phyloP scores from a whole-genome alignment of 2,888 invertebrate species.

The Mesorhabditis belari region DNA sequence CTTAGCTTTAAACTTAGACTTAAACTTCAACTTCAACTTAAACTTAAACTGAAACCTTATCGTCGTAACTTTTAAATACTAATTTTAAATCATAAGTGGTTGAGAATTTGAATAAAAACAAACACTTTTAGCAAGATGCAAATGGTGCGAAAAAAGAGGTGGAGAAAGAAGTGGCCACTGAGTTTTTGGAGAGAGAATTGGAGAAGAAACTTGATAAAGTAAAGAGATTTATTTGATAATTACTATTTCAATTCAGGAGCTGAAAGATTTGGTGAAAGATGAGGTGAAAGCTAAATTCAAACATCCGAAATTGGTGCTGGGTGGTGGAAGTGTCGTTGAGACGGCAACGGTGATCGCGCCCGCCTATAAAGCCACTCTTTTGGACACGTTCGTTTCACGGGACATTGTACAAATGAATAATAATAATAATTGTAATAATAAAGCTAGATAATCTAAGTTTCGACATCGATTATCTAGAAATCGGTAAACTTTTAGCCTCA shows the following conservation, averaged over 20 bases:
- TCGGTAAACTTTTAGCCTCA: conserved; percentile 18
- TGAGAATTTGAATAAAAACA: no score
- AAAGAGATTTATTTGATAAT: not conserved
- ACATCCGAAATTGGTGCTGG: not conserved
- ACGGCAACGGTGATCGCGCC: not conserved
- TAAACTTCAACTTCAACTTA: no score
- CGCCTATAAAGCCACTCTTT: not conserved
- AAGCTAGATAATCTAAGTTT: no score
- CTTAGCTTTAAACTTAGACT: no score
- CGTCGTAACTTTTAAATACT: no score
- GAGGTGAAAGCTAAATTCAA: not conserved
- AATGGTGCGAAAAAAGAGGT: not conserved
- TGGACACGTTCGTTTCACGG: not conserved
- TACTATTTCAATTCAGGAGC: not conserved
- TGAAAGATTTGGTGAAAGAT: not conserved
- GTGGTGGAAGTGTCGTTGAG: not conserved
- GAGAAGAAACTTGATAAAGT: conserved; percentile 18
- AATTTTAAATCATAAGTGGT: no score
- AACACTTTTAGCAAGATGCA: not conserved
- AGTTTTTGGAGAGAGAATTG: conserved; percentile 5
- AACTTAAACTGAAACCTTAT: no score
- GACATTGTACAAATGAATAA: not conserved
- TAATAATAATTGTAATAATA: not conserved
- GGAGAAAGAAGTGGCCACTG: not conserved
- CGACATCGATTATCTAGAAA: not conserved